Evolutionary conservation across 2,888 invertebrate species (phyloP).

Genomic region (Rhagonycha fulva): DNA sequence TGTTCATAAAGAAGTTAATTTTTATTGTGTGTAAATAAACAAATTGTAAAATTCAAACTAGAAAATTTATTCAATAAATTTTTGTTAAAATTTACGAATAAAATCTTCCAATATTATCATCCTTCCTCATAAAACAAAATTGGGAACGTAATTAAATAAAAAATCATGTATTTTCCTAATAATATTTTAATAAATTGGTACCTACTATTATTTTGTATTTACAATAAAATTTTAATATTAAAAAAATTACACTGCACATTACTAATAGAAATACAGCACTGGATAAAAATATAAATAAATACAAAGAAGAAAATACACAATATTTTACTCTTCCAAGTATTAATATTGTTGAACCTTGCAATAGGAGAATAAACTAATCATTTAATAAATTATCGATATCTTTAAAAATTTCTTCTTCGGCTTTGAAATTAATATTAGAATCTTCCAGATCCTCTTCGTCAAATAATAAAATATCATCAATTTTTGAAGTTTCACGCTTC

Average conservation of each 20-base stretch:
- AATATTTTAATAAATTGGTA: neutral
- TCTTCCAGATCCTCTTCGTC: constrained; percentile 49
- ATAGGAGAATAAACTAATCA: constrained; percentile 36
- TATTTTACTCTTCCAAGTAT: neutral
- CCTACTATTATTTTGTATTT: neutral
- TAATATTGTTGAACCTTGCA: neutral
- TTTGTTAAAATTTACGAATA: constrained; percentile 8
- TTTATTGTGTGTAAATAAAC: constrained; percentile 52
- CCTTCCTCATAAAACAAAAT: neutral
- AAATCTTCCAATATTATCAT: neutral
- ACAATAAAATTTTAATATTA: neutral
- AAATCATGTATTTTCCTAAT: neutral
- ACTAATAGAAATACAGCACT: neutral
- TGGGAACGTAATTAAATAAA: neutral
- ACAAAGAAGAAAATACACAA: neutral
- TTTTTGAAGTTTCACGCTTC: constrained; percentile 35
- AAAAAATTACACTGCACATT: neutral
- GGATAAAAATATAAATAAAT: neutral
- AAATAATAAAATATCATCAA: constrained; percentile 46
- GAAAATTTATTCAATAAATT: constrained; percentile 1
- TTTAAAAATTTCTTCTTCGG: constrained; percentile 53
- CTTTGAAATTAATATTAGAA: constrained; percentile 43
- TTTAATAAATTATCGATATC: constrained; percentile 54
- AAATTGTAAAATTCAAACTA: constrained; percentile 1
- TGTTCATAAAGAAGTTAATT: constrained; percentile 41